Percentiles rank a stretch among this genome's conserved stretches.
Evolutionary conservation across 1,140 invertebrate species (phyloP).

Genomic region (Aleiodes sp.): DNA sequence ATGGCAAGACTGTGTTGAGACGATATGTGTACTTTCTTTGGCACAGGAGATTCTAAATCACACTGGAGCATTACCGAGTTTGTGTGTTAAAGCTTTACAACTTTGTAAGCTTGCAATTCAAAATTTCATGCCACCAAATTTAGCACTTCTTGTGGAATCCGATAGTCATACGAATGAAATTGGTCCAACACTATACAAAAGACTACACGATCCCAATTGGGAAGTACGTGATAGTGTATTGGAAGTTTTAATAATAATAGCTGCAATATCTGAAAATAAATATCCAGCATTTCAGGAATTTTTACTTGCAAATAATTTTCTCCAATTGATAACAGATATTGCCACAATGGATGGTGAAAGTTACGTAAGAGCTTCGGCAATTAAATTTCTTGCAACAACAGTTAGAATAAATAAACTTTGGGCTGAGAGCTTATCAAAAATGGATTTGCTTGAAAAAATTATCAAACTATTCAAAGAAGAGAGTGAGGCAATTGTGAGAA

Average conservation of each 20-base stretch:
- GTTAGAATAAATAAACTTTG: slow-evolving; percentile 73
- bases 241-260: slow-evolving; percentile 76
- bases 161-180: slow-evolving; percentile 73
- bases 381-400: slow-evolving; percentile 74
- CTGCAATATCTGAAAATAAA: slow-evolving; percentile 74
- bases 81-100: slow-evolving; percentile 74
- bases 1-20: slow-evolving; percentile 78
- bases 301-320: slow-evolving; percentile 72
- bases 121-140: slow-evolving; percentile 79
- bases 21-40: slow-evolving; percentile 69
- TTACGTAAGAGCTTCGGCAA: slow-evolving; percentile 78
- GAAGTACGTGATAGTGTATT: slow-evolving; percentile 79
- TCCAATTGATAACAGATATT: slow-evolving; percentile 72
- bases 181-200: slow-evolving; percentile 73
- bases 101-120: slow-evolving; percentile 74
- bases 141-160: slow-evolving; percentile 75
- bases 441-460: slow-evolving; percentile 71
- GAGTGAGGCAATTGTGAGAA: slow-evolving; percentile 78
- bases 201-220: slow-evolving; percentile 77
- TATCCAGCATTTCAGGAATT: slow-evolving; percentile 81
- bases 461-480: slow-evolving; percentile 72
- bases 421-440: slow-evolving; percentile 70
- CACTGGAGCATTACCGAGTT: slow-evolving; percentile 65
- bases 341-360: slow-evolving; percentile 74
- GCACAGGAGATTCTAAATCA: slow-evolving; percentile 68